Percentiles rank a stretch among this genome's conserved stretches.
These are phyloP conservation scores for Epirrita christyi DNA, from an alignment of 2,888 invertebrate genomes.

Conservation along the genomic window DNA sequence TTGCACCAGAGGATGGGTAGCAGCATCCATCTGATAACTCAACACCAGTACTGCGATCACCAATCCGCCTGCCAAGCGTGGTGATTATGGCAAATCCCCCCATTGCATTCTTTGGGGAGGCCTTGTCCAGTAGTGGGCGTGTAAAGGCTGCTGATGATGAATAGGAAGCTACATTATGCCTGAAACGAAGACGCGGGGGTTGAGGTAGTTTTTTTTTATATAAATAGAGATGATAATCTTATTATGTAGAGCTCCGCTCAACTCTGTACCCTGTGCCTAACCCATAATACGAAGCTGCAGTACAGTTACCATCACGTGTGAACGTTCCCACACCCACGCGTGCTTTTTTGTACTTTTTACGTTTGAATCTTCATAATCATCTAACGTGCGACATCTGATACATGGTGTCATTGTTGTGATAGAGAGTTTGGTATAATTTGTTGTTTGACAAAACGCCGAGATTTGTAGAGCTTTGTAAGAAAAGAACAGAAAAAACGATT, in stretches of 20 bases:
- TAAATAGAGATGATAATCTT: no score
- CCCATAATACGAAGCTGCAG: slow-evolving; percentile 49
- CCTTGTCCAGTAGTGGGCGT: no score
- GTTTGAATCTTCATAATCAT: slow-evolving; percentile 58
- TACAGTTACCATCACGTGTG: slow-evolving; percentile 78
- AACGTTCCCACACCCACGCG: slow-evolving; percentile 84
- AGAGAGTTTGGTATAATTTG: slow-evolving; percentile 16
- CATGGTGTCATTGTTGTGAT: slow-evolving; percentile 38
- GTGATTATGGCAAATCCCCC: no score
- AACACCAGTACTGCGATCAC: no score
- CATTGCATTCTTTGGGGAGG: no score
- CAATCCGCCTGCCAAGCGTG: no score
- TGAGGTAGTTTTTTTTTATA: no score
- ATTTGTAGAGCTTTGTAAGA: slow-evolving; percentile 11
- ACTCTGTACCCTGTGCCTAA: slow-evolving; percentile 35
- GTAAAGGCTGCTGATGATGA: no score
- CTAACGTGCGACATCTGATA: slow-evolving; percentile 50
- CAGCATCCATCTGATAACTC: no score
- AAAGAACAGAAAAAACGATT: not conserved
- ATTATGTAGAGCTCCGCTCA: slow-evolving; percentile 29
- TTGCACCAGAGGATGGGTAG: no score
- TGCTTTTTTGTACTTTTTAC: slow-evolving; percentile 69
- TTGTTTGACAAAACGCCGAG: slow-evolving; percentile 12
- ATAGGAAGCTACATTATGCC: no score
- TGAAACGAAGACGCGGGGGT: no score